Conservation (phyloP, 2,888 invertebrate genomes). For the Brachypalpus laphriformis region DNA sequence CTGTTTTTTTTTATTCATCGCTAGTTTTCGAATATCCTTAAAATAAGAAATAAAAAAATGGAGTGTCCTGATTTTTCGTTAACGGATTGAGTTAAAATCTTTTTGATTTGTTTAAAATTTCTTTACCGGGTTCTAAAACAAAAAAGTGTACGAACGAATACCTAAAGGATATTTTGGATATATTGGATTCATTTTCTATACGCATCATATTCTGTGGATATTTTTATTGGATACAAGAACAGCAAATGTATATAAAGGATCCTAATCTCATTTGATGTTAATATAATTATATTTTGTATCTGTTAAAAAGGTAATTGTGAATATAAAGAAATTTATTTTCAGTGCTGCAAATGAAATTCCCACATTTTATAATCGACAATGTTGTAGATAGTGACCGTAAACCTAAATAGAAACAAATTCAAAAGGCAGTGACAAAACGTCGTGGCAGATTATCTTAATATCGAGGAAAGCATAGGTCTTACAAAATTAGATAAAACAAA, state of each 20-base stretch:
- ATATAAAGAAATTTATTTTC: background rate
- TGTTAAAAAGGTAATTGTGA: conserved; percentile 47
- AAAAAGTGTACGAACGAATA: background rate
- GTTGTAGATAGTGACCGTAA: too few relatives aligned
- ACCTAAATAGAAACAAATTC: too few relatives aligned
- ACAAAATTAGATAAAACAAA: too few relatives aligned
- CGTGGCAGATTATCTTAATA: too few relatives aligned
- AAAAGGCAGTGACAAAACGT: too few relatives aligned
- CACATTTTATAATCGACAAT: too few relatives aligned
- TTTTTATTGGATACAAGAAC: conserved; percentile 52
- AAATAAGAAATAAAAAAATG: conserved; percentile 29
- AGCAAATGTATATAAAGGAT: conserved; percentile 15
- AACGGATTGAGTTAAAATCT: conserved; percentile 14
- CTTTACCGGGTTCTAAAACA: background rate
- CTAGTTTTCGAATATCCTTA: conserved; percentile 38
- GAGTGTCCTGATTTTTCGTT: conserved; percentile 2
- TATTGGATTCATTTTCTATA: conserved; percentile 57
- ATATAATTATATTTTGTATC: conserved; percentile 3
- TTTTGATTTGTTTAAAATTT: conserved; percentile 4
- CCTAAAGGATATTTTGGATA: conserved; percentile 44
- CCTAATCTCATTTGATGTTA: conserved; percentile 5
- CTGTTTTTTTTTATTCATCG: conserved; percentile 26
- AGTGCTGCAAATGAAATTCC: background rate
- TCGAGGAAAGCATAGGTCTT: too few relatives aligned
- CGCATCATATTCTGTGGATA: conserved; percentile 47